Percentiles rank a stretch among this genome's conserved stretches.
Conservation (phyloP, 2,113 vertebrate genomes). For the Hipposideros armiger region DNA sequence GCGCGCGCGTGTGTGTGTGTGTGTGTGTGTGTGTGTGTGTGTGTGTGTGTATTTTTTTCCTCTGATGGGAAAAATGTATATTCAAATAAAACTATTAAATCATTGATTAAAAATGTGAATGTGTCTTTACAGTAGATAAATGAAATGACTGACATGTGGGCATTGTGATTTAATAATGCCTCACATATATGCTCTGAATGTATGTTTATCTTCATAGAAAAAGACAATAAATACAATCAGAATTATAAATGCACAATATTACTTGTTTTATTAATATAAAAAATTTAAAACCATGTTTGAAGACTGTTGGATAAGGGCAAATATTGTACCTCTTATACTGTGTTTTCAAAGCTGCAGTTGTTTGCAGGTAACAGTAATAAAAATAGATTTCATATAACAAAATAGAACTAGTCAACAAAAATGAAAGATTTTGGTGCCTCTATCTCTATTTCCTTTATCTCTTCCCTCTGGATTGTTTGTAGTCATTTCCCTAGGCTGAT, state of each 20-base stretch:
- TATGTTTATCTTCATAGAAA: not conserved
- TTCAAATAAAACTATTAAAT: not conserved
- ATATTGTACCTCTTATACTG: not conserved
- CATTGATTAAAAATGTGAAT: not conserved
- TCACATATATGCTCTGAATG: not conserved
- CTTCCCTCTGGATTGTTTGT: not conserved
- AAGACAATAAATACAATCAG: not conserved
- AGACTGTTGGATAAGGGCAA: not conserved
- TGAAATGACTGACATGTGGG: not conserved
- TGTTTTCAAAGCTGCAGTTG: not conserved
- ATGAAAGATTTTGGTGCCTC: not conserved
- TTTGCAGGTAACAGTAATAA: not conserved
- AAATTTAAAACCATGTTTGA: not conserved
- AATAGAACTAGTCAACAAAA: not conserved
- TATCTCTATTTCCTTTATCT: not conserved
- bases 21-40: too few relatives aligned
- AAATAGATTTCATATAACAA: slow-evolving; percentile 19
- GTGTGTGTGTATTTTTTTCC: not conserved
- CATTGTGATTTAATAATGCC: not conserved
- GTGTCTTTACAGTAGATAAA: not conserved
- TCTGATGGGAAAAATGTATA: not conserved
- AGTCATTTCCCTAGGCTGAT: not conserved
- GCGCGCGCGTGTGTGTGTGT: too few relatives aligned
- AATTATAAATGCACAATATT: not conserved
- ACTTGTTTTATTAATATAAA: not conserved